A percentile compares a stretch with the other conserved stretches of the same genome.
phyloP scores from a whole-genome alignment of 2,113 vertebrate species.

The Epinephelus fuscoguttatus region DNA sequence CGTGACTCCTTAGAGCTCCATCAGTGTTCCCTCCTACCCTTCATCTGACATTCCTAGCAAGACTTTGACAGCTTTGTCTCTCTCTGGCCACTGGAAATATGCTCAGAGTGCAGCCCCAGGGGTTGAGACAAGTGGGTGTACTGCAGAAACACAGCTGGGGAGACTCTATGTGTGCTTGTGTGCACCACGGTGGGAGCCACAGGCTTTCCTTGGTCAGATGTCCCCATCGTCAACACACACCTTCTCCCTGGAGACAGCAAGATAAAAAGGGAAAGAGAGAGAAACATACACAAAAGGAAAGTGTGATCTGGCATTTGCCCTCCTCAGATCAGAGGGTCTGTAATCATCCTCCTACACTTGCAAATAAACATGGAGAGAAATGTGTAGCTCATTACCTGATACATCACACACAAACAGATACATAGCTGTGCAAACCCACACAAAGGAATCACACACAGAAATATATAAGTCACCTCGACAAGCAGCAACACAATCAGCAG shows the following conservation, averaged over 20 bases:
- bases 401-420: neutral
- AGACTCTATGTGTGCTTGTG: constrained; percentile 17
- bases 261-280: constrained; percentile 18
- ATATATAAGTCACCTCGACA: neutral
- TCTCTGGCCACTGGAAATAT: constrained; percentile 19
- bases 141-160: constrained; percentile 41
- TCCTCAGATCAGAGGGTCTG: constrained; percentile 42
- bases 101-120: constrained; percentile 25
- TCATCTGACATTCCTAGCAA: constrained; percentile 1
- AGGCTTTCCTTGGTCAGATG: constrained; percentile 36
- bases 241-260: constrained; percentile 25
- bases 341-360: constrained; percentile 18
- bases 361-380: neutral
- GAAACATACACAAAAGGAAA: neutral
- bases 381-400: neutral
- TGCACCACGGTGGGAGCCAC: constrained; percentile 28
- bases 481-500: neutral
- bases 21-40: neutral
- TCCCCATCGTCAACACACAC: constrained; percentile 28
- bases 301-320: constrained; percentile 47
- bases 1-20: neutral
- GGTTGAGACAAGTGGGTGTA: constrained; percentile 19
- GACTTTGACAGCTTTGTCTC: constrained; percentile 24
- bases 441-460: neutral
- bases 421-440: neutral